phyloP scores from a whole-genome alignment of 2,888 invertebrate genomes.

The Beris chalybata region DNA sequence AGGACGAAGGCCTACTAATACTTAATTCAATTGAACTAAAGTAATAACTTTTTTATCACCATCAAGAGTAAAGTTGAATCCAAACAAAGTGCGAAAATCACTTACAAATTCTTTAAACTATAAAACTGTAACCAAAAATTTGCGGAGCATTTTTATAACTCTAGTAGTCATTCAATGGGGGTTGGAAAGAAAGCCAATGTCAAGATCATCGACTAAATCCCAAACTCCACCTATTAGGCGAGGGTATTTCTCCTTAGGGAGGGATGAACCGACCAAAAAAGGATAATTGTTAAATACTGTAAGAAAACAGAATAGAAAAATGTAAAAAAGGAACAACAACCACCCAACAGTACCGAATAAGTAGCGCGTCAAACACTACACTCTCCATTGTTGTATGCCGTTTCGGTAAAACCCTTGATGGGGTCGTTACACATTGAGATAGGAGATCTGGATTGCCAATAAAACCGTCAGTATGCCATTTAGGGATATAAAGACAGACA shows the following conservation, averaged over 20 bases:
- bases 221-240: constrained; percentile 21
- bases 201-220: constrained; percentile 32
- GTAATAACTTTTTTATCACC: background rate
- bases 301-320: constrained; percentile 27
- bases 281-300: constrained; percentile 40
- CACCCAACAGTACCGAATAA: constrained; percentile 7
- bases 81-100: constrained; percentile 22
- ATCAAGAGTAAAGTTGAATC: background rate
- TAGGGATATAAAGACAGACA: constrained; percentile 42
- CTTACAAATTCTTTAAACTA: constrained; percentile 38
- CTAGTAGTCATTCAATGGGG: constrained; percentile 16
- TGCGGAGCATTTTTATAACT: constrained; percentile 34
- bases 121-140: constrained; percentile 38
- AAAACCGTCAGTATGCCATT: constrained; percentile 46
- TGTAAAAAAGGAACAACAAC: background rate
- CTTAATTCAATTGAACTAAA: background rate
- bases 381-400: constrained; percentile 8
- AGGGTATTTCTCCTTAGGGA: constrained; percentile 21
- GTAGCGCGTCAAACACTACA: constrained; percentile 25
- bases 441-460: constrained; percentile 47
- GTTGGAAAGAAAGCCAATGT: constrained; percentile 33
- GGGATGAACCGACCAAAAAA: constrained; percentile 32
- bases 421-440: constrained; percentile 45
- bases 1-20: no score
- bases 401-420: constrained; percentile 41